Evolutionary conservation across 2,888 invertebrate species (phyloP).

Genomic region (Lasioglossum pauxillum): DNA sequence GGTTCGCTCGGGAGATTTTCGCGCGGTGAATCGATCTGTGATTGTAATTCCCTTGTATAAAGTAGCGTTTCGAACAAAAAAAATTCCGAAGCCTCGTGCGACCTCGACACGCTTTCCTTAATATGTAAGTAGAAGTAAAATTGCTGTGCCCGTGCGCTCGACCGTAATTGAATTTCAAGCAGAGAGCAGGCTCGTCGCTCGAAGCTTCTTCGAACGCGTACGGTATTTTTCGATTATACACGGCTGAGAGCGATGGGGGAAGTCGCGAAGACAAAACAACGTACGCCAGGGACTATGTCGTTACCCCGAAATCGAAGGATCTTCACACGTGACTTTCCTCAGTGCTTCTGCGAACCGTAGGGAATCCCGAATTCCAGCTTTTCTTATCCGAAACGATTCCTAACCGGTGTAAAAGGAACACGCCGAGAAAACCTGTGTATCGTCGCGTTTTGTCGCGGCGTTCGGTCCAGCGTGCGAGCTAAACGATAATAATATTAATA

Average conservation of each 20-base stretch:
- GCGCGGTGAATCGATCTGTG: slow-evolving; percentile 75
- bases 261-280: neutral
- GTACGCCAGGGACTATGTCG: neutral
- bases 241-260: neutral
- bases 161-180: slow-evolving; percentile 41
- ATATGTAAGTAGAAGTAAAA: slow-evolving; percentile 61
- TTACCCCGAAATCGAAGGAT: neutral
- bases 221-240: slow-evolving; percentile 6
- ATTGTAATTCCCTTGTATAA: slow-evolving; percentile 78
- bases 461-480: slow-evolving; percentile 66
- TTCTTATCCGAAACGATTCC: slow-evolving; percentile 22
- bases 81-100: slow-evolving; percentile 74
- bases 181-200: slow-evolving; percentile 1
- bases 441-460: slow-evolving; percentile 44
- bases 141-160: slow-evolving; percentile 62
- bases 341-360: neutral
- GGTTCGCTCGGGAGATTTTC: slow-evolving; percentile 39
- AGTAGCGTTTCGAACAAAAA: slow-evolving; percentile 59
- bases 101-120: slow-evolving; percentile 72
- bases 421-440: neutral
- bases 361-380: slow-evolving; percentile 3
- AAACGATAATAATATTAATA: slow-evolving; percentile 70
- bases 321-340: neutral
- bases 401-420: slow-evolving; percentile 9
- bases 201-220: slow-evolving; percentile 7